Conservation (phyloP, 2,113 vertebrate species). For the Himantopus leucocephalus region DNA sequence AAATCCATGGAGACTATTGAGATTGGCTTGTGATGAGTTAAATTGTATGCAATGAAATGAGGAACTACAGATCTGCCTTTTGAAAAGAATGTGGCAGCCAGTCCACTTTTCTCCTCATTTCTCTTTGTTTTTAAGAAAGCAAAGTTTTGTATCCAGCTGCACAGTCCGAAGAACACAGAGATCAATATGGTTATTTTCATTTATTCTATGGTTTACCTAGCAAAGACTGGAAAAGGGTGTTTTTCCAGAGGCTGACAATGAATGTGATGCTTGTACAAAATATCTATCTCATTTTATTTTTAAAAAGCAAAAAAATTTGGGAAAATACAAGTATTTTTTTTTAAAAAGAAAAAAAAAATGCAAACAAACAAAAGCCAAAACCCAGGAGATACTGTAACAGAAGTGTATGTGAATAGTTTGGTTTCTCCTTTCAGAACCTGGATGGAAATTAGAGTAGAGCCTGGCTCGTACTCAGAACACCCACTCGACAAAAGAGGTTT, state of each 20-base stretch:
- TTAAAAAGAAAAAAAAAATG: not conserved
- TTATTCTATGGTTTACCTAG: not conserved
- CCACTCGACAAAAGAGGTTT: not conserved
- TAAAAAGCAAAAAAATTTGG: not conserved
- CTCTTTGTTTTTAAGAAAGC: not conserved
- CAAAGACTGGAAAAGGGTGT: not conserved
- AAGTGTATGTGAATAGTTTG: not conserved
- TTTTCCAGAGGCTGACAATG: constrained; percentile 35
- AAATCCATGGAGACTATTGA: not conserved
- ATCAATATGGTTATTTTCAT: not conserved
- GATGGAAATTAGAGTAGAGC: not conserved
- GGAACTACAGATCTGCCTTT: not conserved
- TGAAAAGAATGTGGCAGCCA: not conserved
- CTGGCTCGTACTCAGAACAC: constrained; percentile 20
- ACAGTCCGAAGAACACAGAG: not conserved
- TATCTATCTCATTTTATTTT: not conserved
- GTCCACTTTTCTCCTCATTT: not conserved
- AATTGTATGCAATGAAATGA: not conserved
- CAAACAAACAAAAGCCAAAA: not conserved
- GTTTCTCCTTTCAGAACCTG: not conserved
- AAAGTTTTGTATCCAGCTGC: constrained; percentile 11
- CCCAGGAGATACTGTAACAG: not conserved
- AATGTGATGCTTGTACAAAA: not conserved
- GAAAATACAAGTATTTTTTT: not conserved
- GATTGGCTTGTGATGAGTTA: not conserved